These are phyloP conservation scores for Melieria omissa DNA, from an alignment of 2,888 invertebrate species.

Conservation along the genomic window DNA sequence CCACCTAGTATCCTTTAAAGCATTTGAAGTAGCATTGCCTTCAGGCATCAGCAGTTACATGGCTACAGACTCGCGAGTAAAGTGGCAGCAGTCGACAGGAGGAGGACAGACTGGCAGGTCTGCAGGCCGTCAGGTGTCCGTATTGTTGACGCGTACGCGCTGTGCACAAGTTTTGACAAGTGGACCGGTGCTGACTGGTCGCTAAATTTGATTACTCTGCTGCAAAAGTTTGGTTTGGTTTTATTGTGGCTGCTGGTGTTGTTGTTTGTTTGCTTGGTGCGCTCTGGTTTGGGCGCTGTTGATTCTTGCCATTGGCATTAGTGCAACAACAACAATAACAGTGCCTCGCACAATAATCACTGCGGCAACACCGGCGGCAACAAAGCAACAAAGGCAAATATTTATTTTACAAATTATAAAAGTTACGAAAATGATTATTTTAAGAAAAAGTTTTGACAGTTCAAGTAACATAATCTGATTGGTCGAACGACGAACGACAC, in stretches of 20 bases:
- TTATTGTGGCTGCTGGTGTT: constrained; percentile 13
- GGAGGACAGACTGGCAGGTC: not conserved
- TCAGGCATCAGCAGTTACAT: not conserved
- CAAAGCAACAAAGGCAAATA: constrained; percentile 22
- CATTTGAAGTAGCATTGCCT: constrained; percentile 15
- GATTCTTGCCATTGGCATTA: constrained; percentile 28
- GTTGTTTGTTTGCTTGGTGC: constrained; percentile 17
- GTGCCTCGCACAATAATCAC: not conserved
- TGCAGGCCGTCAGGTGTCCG: constrained; percentile 10
- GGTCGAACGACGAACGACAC: not conserved
- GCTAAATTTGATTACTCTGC: constrained; percentile 34
- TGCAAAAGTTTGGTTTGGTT: constrained; percentile 21
- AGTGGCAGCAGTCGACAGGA: not conserved
- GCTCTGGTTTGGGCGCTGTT: constrained; percentile 26
- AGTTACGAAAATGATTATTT: constrained; percentile 34
- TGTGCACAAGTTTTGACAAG: constrained; percentile 13
- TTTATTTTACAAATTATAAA: constrained; percentile 39
- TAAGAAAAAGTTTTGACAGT: constrained; percentile 32
- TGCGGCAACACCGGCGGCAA: not conserved
- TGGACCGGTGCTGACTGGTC: constrained; percentile 5
- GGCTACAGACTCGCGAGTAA: constrained; percentile 6
- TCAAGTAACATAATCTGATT: constrained; percentile 26
- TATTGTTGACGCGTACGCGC: constrained; percentile 22
- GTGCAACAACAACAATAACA: constrained; percentile 15
- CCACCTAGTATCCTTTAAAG: not conserved